Evolutionary conservation across 1,140 invertebrate species (phyloP).

Genomic region (Anagrus nilaparvatae): DNA sequence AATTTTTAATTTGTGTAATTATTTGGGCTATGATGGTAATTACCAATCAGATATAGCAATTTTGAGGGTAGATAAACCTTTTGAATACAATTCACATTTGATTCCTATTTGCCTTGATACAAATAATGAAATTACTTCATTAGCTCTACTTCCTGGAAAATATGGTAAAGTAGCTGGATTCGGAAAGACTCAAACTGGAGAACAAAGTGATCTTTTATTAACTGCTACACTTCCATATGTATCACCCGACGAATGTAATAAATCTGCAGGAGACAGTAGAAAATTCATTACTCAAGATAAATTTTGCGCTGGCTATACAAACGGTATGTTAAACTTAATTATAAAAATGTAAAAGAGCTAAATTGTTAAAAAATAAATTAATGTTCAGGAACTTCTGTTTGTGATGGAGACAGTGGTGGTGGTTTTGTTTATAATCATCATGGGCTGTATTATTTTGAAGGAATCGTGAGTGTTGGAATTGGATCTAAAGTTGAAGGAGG

Average conservation of each 20-base stretch:
- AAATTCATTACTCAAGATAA: conserved; percentile 32
- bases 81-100: conserved; percentile 25
- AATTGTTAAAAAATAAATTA: too few relatives aligned
- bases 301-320: conserved; percentile 37
- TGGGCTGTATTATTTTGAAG: conserved; percentile 31
- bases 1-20: conserved; percentile 29
- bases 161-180: conserved; percentile 35
- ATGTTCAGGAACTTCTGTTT: conserved; percentile 34
- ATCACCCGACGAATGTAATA: conserved; percentile 23
- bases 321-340: too few relatives aligned
- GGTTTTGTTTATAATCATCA: conserved; percentile 30
- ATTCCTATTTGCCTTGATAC: conserved; percentile 33
- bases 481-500: conserved; percentile 19
- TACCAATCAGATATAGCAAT: conserved; percentile 35
- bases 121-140: conserved; percentile 13
- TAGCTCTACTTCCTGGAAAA: conserved; percentile 22
- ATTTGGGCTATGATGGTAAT: conserved; percentile 29
- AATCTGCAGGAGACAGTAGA: conserved; percentile 18
- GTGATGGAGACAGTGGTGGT: conserved; percentile 38
- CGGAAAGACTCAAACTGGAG: conserved; percentile 27
- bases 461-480: conserved; percentile 35
- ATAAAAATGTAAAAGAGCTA: too few relatives aligned
- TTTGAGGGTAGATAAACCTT: conserved; percentile 24
- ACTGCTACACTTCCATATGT: conserved; percentile 30
- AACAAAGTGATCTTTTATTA: conserved; percentile 27